A percentile compares a stretch with the other conserved stretches of the same genome.
phyloP scores from a whole-genome alignment of 2,888 invertebrate genomes.

The Cryptus viduatorius region DNA sequence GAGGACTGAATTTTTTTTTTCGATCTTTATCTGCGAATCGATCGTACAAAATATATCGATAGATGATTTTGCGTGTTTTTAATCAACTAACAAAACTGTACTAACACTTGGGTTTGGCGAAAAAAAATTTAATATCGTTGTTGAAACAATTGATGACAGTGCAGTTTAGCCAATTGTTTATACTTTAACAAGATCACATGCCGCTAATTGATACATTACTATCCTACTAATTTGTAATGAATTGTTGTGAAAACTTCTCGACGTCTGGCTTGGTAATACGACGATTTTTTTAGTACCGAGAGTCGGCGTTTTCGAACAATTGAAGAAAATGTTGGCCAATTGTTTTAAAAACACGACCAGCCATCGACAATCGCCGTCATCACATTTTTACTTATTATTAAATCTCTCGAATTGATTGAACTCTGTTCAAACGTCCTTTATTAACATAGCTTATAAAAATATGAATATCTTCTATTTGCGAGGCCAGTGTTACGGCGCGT shows the following conservation, averaged over 20 bases:
- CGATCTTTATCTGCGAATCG: neutral
- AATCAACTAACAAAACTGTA: constrained; percentile 25
- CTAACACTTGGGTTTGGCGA: constrained; percentile 24
- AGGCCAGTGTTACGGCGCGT: constrained; percentile 14
- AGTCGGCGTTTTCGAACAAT: constrained; percentile 55
- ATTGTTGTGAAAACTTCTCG: constrained; percentile 13
- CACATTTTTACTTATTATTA: neutral
- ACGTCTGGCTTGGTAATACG: constrained; percentile 17
- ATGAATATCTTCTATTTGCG: constrained; percentile 24
- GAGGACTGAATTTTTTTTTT: neutral
- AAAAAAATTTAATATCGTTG: constrained; percentile 2
- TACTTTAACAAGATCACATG: constrained; percentile 44
- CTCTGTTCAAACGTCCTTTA: constrained; percentile 36
- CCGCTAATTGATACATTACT: constrained; percentile 34
- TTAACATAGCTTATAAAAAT: constrained; percentile 26
- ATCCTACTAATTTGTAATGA: constrained; percentile 19
- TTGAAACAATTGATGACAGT: constrained; percentile 50
- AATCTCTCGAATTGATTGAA: constrained; percentile 27
- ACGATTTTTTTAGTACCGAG: constrained; percentile 24
- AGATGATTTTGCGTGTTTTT: neutral
- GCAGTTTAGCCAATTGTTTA: constrained; percentile 57
- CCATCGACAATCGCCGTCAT: neutral
- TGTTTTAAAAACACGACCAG: constrained; percentile 46
- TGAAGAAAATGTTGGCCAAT: constrained; percentile 63
- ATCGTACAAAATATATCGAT: neutral